phyloP scores from a whole-genome alignment of 2,797 vertebrate species.

The Rhinogobio ventralis region DNA sequence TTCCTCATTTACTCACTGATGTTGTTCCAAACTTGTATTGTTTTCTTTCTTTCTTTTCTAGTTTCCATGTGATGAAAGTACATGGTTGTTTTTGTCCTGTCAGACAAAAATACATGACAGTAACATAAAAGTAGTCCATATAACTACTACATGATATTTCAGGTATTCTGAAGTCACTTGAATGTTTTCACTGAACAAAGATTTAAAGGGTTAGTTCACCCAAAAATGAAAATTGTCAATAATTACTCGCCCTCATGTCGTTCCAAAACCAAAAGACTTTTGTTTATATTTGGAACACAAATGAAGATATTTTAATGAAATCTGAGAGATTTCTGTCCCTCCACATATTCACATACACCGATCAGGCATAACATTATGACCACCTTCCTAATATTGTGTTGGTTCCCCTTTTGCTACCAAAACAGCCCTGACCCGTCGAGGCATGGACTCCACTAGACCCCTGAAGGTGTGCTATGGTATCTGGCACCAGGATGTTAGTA shows the following conservation, averaged over 20 bases:
- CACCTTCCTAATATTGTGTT: too few relatives aligned
- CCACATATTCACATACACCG: too few relatives aligned
- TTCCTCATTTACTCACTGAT: neutral
- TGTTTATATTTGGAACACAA: neutral
- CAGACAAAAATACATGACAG: neutral
- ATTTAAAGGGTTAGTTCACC: neutral
- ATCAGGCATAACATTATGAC: too few relatives aligned
- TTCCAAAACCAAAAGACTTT: neutral
- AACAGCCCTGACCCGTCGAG: too few relatives aligned
- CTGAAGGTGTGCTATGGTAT: too few relatives aligned
- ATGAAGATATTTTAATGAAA: neutral
- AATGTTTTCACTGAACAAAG: too few relatives aligned
- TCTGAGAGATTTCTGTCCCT: too few relatives aligned
- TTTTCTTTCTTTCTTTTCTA: neutral
- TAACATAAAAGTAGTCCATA: neutral
- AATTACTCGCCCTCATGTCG: neutral
- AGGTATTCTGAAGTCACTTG: too few relatives aligned
- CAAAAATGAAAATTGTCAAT: too few relatives aligned
- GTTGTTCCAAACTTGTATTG: neutral
- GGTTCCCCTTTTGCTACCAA: too few relatives aligned
- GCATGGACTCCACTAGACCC: too few relatives aligned
- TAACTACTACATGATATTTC: neutral
- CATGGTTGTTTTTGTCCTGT: neutral
- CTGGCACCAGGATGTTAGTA: too few relatives aligned
- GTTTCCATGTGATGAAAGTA: neutral